A percentile compares a stretch with the other conserved stretches of the same genome.
phyloP scores from a whole-genome alignment of 2,797 vertebrate genomes.

The Vipera ursinii region DNA sequence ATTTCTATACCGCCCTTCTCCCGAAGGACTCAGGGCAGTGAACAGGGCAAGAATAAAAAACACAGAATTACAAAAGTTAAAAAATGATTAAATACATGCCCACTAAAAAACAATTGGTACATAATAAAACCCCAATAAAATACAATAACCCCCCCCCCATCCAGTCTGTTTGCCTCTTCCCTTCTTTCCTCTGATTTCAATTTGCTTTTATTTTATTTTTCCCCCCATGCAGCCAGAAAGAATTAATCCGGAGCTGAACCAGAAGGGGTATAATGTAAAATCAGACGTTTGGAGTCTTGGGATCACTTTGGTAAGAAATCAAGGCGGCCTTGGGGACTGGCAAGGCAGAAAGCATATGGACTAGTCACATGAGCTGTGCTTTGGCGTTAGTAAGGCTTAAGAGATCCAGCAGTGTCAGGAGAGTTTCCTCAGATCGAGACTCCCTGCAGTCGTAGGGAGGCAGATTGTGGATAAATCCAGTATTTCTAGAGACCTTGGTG shows the following conservation, averaged over 20 bases:
- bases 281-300: slow-evolving; percentile 80
- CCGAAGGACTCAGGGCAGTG: no score
- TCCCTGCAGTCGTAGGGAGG: background rate
- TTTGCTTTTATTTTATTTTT: no score
- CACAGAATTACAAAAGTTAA: no score
- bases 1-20: no score
- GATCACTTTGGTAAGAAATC: slow-evolving; percentile 75
- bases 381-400: background rate
- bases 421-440: background rate
- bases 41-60: no score
- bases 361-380: background rate
- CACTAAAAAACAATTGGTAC: no score
- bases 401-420: background rate
- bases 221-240: slow-evolving; percentile 72
- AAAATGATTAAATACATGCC: no score
- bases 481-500: no score
- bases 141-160: no score
- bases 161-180: background rate
- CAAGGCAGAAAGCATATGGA: background rate
- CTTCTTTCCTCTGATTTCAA: background rate
- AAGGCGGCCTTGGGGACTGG: background rate
- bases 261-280: slow-evolving; percentile 81
- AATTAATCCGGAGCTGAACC: slow-evolving; percentile 79
- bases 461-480: background rate
- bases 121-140: no score